phyloP scores from a whole-genome alignment of 2,113 vertebrate species.

The Cebus imitator region DNA sequence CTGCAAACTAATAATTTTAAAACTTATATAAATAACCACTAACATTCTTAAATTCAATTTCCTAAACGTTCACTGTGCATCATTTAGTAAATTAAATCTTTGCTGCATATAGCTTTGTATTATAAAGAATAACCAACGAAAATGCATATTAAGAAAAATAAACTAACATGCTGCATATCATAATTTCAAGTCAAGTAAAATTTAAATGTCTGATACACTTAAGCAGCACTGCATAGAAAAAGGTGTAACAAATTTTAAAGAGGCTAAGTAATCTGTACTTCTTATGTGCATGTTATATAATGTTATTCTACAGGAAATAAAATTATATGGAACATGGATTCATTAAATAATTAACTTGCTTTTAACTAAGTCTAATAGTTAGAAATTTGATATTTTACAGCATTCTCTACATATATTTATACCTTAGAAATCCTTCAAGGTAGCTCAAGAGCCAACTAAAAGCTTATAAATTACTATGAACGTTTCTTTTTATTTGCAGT shows the following conservation, averaged over 20 bases:
- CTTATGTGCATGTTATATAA: background rate
- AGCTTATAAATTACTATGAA: background rate
- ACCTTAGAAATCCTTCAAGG: background rate
- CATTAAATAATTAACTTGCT: background rate
- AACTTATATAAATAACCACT: background rate
- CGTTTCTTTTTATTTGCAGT: background rate
- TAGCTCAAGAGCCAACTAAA: background rate
- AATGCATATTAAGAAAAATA: conserved; percentile 38
- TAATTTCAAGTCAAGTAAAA: conserved; percentile 55
- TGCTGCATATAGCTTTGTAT: background rate
- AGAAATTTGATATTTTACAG: background rate
- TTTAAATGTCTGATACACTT: conserved; percentile 53
- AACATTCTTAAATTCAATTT: background rate
- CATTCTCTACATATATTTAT: background rate
- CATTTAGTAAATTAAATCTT: conserved; percentile 45
- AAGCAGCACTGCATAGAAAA: conserved; percentile 11
- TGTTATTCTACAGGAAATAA: background rate
- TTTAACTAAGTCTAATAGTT: background rate
- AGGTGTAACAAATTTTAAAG: background rate
- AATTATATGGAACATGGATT: background rate
- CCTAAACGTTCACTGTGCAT: background rate
- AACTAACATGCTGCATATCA: conserved; percentile 21
- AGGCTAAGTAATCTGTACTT: background rate
- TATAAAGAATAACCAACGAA: background rate
- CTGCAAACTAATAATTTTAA: conserved; percentile 1